Evolutionary conservation across 2,888 invertebrate species (phyloP).

Genomic region (Andrena camellia): DNA sequence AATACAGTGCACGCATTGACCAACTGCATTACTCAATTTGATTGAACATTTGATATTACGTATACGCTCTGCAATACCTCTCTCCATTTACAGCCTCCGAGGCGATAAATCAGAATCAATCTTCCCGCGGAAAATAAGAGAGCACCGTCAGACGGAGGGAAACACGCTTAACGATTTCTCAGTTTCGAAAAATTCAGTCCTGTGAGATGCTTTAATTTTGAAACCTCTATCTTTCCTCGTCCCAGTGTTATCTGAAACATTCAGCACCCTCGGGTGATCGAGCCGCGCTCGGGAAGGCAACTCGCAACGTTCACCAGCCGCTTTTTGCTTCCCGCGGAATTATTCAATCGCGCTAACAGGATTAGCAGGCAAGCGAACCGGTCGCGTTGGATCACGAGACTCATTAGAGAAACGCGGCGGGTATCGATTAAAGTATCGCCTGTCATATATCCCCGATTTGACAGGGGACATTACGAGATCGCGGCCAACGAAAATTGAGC

Average conservation of each 20-base stretch:
- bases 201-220: background rate
- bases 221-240: background rate
- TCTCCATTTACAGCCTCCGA: no score
- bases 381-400: slow-evolving; percentile 43
- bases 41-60: no score
- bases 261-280: slow-evolving; percentile 17
- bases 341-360: slow-evolving; percentile 33
- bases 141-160: no score
- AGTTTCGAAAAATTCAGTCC: background rate
- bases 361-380: slow-evolving; percentile 45
- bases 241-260: background rate
- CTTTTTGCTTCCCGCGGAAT: slow-evolving; percentile 22
- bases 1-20: no score
- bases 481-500: slow-evolving; percentile 20
- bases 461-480: slow-evolving; percentile 44
- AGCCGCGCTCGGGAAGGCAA: slow-evolving; percentile 16
- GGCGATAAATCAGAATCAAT: background rate
- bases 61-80: no score
- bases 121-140: background rate
- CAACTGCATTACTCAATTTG: no score
- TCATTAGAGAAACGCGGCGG: slow-evolving; percentile 50
- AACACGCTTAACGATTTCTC: no score
- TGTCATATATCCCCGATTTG: slow-evolving; percentile 44
- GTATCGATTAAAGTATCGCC: slow-evolving; percentile 65
- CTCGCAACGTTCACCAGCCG: slow-evolving; percentile 21